Percentiles rank a stretch among this genome's conserved stretches.
Conservation (phyloP, 2,113 vertebrate species). For the Dromiciops gliroides region DNA sequence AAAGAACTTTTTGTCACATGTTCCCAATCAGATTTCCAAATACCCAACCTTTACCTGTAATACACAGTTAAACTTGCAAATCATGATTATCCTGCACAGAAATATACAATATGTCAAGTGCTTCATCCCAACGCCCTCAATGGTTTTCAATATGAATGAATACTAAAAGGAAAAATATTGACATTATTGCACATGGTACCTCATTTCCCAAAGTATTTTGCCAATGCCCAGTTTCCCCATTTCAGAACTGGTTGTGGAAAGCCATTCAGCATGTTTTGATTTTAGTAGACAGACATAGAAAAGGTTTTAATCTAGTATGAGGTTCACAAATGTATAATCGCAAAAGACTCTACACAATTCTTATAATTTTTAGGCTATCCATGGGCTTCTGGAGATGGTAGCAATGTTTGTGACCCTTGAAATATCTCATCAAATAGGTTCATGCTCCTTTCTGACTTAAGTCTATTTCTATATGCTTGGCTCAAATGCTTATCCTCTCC, state of each 20-base stretch:
- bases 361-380: not conserved
- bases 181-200: not conserved
- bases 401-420: not conserved
- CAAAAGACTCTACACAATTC: not conserved
- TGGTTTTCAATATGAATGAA: slow-evolving; percentile 31
- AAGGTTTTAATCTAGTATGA: not conserved
- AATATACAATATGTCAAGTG: slow-evolving; percentile 40
- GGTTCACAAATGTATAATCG: not conserved
- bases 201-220: not conserved
- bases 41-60: not conserved
- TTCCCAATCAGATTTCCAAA: not conserved
- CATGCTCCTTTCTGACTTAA: not conserved
- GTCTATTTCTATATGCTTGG: not conserved
- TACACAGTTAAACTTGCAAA: not conserved
- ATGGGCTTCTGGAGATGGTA: not conserved
- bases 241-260: not conserved
- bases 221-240: not conserved
- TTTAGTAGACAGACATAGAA: not conserved
- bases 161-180: not conserved
- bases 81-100: not conserved
- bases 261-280: not conserved
- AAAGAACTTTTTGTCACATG: slow-evolving; percentile 46
- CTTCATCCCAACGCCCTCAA: slow-evolving; percentile 10
- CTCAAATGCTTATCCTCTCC: not conserved
- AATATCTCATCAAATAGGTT: not conserved